Evolutionary conservation across 2,113 vertebrate genomes (phyloP).

Genomic region (Camelus dromedarius): DNA sequence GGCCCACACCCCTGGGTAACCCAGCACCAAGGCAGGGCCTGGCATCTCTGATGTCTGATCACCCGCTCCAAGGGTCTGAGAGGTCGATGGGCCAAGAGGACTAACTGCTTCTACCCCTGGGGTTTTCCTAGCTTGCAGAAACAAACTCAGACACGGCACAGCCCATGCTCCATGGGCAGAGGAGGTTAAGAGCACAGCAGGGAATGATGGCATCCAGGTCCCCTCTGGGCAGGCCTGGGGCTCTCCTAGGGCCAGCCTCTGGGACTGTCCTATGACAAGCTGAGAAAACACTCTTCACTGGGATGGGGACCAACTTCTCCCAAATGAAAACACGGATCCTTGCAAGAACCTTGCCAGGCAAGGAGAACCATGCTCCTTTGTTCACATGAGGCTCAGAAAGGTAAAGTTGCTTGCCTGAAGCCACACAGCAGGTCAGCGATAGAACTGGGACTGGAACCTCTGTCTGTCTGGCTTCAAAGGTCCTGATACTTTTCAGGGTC

Average conservation of each 20-base stretch:
- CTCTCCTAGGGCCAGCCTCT: background rate
- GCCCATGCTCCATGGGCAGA: background rate
- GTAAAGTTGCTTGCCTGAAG: background rate
- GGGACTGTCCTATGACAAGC: background rate
- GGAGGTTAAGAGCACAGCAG: no score
- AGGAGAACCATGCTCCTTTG: background rate
- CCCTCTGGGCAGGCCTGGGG: background rate
- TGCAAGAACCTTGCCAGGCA: background rate
- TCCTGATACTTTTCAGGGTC: background rate
- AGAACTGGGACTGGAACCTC: background rate
- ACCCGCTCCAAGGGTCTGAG: background rate
- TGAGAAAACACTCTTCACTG: background rate
- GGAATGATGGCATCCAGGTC: accelerated
- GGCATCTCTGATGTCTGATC: background rate
- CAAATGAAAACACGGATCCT: accelerated
- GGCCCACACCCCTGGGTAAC: accelerated
- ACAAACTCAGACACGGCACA: background rate
- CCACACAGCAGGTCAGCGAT: background rate
- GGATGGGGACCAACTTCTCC: background rate
- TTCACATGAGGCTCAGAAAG: constrained; percentile 6
- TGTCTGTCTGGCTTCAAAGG: constrained; percentile 26
- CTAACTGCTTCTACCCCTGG: background rate
- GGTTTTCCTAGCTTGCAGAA: background rate
- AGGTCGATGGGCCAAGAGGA: accelerated
- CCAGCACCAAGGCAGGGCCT: no score